Evolutionary conservation across 2,888 invertebrate species (phyloP).

Genomic region (Aquatica leii): DNA sequence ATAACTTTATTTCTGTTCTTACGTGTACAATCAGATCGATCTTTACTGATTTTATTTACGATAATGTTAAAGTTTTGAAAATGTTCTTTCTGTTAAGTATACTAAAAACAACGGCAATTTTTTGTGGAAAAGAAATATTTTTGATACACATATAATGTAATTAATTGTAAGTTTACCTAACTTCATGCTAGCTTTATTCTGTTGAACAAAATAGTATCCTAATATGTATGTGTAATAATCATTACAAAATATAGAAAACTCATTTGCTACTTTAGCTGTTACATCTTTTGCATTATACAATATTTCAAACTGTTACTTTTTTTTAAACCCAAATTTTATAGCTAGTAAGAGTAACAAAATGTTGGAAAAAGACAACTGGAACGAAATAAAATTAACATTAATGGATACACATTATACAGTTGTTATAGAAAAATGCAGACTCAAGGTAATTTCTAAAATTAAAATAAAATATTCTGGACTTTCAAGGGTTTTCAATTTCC

Average conservation of each 20-base stretch:
- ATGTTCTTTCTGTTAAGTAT: neutral
- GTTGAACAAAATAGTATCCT: slow-evolving; percentile 19
- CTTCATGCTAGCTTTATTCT: slow-evolving; percentile 22
- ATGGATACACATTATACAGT: too few relatives aligned
- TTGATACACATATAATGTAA: slow-evolving; percentile 65
- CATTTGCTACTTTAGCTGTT: slow-evolving; percentile 1
- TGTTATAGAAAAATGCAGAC: too few relatives aligned
- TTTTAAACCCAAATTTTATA: too few relatives aligned
- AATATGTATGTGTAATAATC: slow-evolving; percentile 26
- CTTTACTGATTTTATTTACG: neutral
- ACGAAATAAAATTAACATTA: too few relatives aligned
- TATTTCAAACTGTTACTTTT: too few relatives aligned
- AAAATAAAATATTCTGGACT: too few relatives aligned
- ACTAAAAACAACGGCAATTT: slow-evolving; percentile 10
- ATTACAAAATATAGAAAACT: slow-evolving; percentile 18
- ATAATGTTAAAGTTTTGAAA: slow-evolving; percentile 4
- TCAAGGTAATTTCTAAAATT: too few relatives aligned
- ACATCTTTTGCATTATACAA: neutral
- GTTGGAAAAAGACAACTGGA: too few relatives aligned
- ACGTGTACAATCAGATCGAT: too few relatives aligned
- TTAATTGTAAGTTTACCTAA: slow-evolving; percentile 21
- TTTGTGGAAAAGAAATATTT: slow-evolving; percentile 64
- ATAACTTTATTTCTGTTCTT: neutral
- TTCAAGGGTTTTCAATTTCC: too few relatives aligned
- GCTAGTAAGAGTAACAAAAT: too few relatives aligned